A percentile compares a stretch with the other conserved stretches of the same genome.
These are phyloP conservation scores for Cecidostiba fungosa DNA, from an alignment of 2,888 invertebrate genomes.

Conservation along the genomic window DNA sequence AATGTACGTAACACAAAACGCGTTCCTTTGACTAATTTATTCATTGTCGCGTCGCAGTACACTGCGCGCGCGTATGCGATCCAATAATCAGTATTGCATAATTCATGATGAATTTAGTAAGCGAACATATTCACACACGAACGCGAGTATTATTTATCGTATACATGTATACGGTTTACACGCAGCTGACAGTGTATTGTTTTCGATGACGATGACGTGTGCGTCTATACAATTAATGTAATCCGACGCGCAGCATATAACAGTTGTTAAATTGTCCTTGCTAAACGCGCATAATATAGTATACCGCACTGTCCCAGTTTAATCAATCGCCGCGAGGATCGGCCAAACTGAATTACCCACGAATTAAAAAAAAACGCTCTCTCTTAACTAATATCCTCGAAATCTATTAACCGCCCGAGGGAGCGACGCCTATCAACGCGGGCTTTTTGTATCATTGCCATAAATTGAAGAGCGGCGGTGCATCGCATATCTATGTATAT, in stretches of 20 bases:
- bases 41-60: neutral
- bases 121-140: neutral
- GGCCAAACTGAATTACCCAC: neutral
- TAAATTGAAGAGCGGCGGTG: neutral
- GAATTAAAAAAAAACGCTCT: neutral
- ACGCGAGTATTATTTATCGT: neutral
- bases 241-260: neutral
- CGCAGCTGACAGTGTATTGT: neutral
- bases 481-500: neutral
- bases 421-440: neutral
- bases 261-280: neutral
- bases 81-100: constrained; percentile 1
- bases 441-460: neutral
- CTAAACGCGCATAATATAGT: neutral
- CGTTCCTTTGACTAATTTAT: neutral
- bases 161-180: neutral
- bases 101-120: neutral
- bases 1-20: neutral
- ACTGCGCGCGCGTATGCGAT: neutral
- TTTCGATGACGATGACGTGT: neutral
- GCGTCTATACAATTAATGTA: neutral
- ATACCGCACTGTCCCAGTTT: neutral
- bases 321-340: neutral
- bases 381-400: neutral
- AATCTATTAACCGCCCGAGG: neutral